Base-by-base conservation (phyloP, 2,797 vertebrate species). In the Alcedo atthis region DNA sequence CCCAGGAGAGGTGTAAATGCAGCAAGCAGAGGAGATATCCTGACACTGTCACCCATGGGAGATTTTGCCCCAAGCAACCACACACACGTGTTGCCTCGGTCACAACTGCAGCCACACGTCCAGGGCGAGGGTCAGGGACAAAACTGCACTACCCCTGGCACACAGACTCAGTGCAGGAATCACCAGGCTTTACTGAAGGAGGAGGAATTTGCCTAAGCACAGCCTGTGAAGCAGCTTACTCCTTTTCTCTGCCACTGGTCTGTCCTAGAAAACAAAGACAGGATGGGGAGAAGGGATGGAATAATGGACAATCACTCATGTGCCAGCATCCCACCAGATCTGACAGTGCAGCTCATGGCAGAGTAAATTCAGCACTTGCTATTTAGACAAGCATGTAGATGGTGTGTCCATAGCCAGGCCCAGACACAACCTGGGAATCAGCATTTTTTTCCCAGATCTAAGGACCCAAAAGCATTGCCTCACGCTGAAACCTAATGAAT, bases 21-120 rank as follows among this genome's bases (percentile, higher is more conserved):
- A 59, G 48, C 33, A 55, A 21, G 48, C 57, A 78, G 42, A 71
- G 86, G 46, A 79, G 51, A 51, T 81, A 2, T 19, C 83, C 12
- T 57, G 77, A 69, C 81, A 51, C 49, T 81, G 58, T 58, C 66
- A 71, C 54, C 3, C 14, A 3, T 2, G 15, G 0, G 9, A 93
- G 64, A 46, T 69, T 51, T 64, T 54, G 46, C 43, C 63, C 93
- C 40, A 7, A 19, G 51, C 49, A 62, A 3, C 67, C 22, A 12
- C 10, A 20, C 12, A 2, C 2, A 19, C 9, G 0, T 2, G 37
- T 20, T 53, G 16, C 45, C 48, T 49, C 37, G 7, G 67, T 4
- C 0, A 0, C 3, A 21, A 25, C 48, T 70, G 67, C 67, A 15
- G 28, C 1, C 4, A 4, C 9, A 26, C 12, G 0, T 30, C n/a